A percentile compares a stretch with the other conserved stretches of the same genome.
phyloP scores from a whole-genome alignment of 2,797 vertebrate genomes.

The Cygnus olor region DNA sequence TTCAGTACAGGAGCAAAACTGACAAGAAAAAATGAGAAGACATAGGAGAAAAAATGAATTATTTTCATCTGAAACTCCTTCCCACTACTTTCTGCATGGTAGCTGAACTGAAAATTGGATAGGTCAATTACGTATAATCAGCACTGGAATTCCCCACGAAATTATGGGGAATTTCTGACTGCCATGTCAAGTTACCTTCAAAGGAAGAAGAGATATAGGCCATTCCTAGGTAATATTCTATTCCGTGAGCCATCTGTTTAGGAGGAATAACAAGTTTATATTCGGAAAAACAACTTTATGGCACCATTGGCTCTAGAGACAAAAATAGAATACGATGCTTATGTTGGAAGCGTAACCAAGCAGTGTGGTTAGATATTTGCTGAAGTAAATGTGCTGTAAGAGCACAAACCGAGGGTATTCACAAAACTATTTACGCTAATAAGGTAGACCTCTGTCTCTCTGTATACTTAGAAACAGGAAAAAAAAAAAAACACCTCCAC shows the following conservation, averaged over 20 bases:
- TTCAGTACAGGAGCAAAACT: not conserved
- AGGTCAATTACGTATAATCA: not conserved
- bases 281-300: not conserved
- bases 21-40: not conserved
- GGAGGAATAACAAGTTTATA: not conserved
- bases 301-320: not conserved
- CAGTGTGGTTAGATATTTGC: not conserved
- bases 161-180: not conserved
- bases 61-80: not conserved
- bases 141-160: not conserved
- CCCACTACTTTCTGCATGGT: not conserved
- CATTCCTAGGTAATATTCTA: not conserved
- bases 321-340: not conserved
- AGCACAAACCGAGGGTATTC: not conserved
- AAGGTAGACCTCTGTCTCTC: not conserved
- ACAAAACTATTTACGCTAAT: not conserved
- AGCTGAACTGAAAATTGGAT: not conserved
- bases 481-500: not conserved
- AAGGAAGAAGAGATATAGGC: not conserved
- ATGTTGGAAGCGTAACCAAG: not conserved
- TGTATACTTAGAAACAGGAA: not conserved
- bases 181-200: not conserved
- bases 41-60: not conserved
- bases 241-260: not conserved
- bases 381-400: not conserved